Evolutionary conservation across 2,888 invertebrate genomes (phyloP).

Genomic region (Temnothorax unifasciatus): DNA sequence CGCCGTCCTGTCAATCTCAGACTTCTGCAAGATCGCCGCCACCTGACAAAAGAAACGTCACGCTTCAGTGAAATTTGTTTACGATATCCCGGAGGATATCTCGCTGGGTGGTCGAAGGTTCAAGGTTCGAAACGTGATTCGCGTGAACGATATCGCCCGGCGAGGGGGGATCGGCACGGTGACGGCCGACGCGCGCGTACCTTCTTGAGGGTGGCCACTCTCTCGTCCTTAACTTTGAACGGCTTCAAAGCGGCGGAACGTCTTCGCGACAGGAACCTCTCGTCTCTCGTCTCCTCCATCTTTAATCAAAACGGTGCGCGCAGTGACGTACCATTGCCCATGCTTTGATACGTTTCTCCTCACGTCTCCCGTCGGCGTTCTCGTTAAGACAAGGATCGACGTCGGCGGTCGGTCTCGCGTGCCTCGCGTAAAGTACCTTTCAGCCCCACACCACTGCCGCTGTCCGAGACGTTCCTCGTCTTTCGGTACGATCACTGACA

Average conservation of each 20-base stretch:
- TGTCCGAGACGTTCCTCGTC: neutral
- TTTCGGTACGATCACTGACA: neutral
- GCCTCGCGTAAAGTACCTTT: neutral
- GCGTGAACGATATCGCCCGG: too few species aligned
- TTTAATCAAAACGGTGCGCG: constrained; percentile 80
- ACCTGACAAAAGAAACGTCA: constrained; percentile 86
- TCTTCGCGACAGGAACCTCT: constrained; percentile 84
- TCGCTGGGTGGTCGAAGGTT: constrained; percentile 48
- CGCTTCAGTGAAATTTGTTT: constrained; percentile 68
- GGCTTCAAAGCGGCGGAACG: constrained; percentile 83
- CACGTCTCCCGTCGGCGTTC: neutral
- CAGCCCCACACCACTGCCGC: neutral
- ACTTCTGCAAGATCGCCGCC: constrained; percentile 91
- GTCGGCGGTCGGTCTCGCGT: neutral
- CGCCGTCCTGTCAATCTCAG: constrained; percentile 89
- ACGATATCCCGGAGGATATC: constrained; percentile 50
- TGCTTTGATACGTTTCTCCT: neutral
- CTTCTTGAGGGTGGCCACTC: constrained; percentile 86
- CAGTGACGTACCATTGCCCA: constrained; percentile 56
- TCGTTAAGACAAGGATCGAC: neutral
- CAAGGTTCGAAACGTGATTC: too few species aligned
- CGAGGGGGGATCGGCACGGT: neutral
- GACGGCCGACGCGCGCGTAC: constrained; percentile 77
- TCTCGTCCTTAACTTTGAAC: constrained; percentile 86
- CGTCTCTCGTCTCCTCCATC: constrained; percentile 84